A percentile compares a stretch with the other conserved stretches of the same genome.
Evolutionary conservation across 1,140 invertebrate genomes (phyloP).

Genomic region (Drosophila grimshawi): DNA sequence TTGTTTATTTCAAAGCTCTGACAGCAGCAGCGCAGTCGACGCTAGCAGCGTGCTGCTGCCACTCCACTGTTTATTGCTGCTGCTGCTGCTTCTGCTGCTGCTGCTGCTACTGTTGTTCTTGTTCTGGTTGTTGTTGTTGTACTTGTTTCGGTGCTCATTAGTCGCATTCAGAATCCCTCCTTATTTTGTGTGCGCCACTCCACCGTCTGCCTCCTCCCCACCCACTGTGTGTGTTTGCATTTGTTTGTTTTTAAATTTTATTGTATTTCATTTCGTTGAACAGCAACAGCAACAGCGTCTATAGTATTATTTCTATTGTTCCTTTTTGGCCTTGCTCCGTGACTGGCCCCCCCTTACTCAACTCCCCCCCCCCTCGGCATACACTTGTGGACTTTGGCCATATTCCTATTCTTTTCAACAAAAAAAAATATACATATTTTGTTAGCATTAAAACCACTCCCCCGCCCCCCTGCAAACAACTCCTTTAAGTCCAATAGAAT

Average conservation of each 20-base stretch:
- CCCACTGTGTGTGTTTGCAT: constrained; percentile 54
- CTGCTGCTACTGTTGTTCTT: constrained; percentile 46
- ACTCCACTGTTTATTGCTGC: constrained; percentile 19
- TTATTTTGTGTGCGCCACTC: constrained; percentile 30
- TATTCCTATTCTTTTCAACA: background rate
- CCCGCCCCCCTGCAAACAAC: too few relatives aligned
- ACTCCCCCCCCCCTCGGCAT: background rate
- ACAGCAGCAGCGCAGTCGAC: constrained; percentile 24
- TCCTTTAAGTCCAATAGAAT: too few relatives aligned
- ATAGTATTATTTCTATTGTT: constrained; percentile 34
- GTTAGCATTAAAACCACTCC: too few relatives aligned
- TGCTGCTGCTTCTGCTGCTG: constrained; percentile 16
- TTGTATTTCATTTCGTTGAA: constrained; percentile 56
- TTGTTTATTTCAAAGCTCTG: constrained; percentile 57
- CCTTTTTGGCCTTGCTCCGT: constrained; percentile 13
- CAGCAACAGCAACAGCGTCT: background rate
- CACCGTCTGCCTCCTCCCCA: background rate
- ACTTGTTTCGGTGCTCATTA: constrained; percentile 67
- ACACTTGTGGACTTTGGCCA: background rate
- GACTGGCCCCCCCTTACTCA: constrained; percentile 7
- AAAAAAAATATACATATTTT: too few relatives aligned
- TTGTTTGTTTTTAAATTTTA: constrained; percentile 72
- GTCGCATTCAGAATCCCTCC: constrained; percentile 65
- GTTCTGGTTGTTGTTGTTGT: constrained; percentile 46
- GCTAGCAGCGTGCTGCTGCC: constrained; percentile 28